Conservation (phyloP, 2,113 vertebrate species). For the Myotis davidii region DNA sequence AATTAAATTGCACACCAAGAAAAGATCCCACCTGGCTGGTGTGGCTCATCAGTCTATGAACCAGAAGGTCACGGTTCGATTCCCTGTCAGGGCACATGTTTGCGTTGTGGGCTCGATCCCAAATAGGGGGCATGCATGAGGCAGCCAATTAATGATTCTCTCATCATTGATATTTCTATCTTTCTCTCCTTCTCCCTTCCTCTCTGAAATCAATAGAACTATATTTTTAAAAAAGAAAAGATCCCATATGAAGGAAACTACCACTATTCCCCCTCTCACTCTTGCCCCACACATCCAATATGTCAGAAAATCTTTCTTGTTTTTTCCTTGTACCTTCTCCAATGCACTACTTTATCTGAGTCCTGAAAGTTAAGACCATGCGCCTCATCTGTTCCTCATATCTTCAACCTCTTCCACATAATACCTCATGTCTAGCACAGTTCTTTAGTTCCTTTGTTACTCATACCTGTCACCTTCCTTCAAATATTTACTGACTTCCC, state of each 20-base stretch:
- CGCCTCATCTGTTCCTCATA: fast-evolving
- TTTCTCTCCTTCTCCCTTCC: too few relatives aligned
- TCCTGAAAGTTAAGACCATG: not conserved
- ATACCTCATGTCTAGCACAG: not conserved
- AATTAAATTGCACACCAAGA: not conserved
- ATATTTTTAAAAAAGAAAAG: not conserved
- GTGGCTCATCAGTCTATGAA: too few relatives aligned
- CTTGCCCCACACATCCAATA: not conserved
- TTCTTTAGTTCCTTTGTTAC: not conserved
- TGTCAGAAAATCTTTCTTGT: not conserved
- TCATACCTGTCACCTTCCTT: not conserved
- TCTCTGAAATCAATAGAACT: too few relatives aligned
- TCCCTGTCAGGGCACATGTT: too few relatives aligned
- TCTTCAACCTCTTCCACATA: not conserved
- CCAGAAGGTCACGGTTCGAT: too few relatives aligned
- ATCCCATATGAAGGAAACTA: not conserved
- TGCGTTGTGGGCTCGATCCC: too few relatives aligned
- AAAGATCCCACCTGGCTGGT: not conserved
- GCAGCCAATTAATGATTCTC: too few relatives aligned
- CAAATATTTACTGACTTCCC: not conserved
- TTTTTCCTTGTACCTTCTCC: too few relatives aligned
- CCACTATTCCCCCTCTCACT: fast-evolving
- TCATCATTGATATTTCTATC: too few relatives aligned
- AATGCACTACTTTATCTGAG: too few relatives aligned
- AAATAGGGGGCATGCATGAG: too few relatives aligned